Base-by-base conservation (phyloP, 1,140 invertebrate genomes). In the Sminthurides bifidus region DNA sequence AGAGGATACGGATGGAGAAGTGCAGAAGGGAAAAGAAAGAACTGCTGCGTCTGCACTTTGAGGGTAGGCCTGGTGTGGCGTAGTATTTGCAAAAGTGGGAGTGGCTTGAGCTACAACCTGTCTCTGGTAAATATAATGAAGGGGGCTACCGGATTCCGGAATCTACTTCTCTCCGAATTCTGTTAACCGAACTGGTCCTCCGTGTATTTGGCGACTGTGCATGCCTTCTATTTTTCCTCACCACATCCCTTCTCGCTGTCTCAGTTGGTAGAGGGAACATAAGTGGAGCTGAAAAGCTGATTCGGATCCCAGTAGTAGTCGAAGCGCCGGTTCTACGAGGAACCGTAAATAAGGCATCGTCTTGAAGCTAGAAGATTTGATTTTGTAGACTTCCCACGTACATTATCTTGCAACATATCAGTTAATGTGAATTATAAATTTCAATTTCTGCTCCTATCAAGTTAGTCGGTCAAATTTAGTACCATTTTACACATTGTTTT, bases 91-190 rank as follows among this genome's bases (percentile, higher is more conserved):
- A 35, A 55, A 46, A 56, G 40, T 35, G 50, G 59, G 59, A 27
- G 59, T 46, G 48, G 59, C 53, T 35, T 40, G 19, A 46, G 29
- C 46, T 60, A 60, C 58, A 60, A 60, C 59, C 49, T 53, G 56
- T 56, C 49, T 52, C 49, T 59, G 55, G 58, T 60, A 56, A 60
- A 60, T 56, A 49, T 46, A 56, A 37, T 30, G 54, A 56, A 55
- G 49, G 54, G 50, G 53, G 51, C 27, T 48, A 31, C 52, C 41
- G 58, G 40, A 48, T 54, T 54, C 52, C 48, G 27, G 44, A 44
- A 56, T 56, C 58, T 46, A 33, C 44, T 44, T 35, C 37, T 27
- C 58, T 59, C 58, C 33, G 40, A 46, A 30, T 23, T 57, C 46
- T 43, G 33, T 43, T 56, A 59, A 50, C 45, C 23, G 45, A 49